A percentile compares a stretch with the other conserved stretches of the same genome.
These are phyloP conservation scores for Nomada fucata DNA, from an alignment of 2,888 invertebrate genomes.

Conservation along the genomic window DNA sequence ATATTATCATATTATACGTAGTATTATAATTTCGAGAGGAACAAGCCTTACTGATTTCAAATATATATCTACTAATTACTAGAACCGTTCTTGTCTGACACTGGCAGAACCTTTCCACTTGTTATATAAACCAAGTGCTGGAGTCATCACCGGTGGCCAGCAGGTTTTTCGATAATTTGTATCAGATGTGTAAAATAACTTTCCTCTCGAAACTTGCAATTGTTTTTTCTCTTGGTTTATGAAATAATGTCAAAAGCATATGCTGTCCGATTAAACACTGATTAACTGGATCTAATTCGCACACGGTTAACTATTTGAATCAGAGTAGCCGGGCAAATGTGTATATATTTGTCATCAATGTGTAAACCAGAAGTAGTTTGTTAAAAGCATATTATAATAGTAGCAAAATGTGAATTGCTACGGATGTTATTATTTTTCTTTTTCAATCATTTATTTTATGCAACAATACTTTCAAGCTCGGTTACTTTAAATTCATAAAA, in stretches of 20 bases:
- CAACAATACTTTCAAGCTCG: not conserved
- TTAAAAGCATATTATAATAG: not conserved
- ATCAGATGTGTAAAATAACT: not conserved
- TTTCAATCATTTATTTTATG: not conserved
- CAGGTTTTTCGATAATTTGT: not conserved
- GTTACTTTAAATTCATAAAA: not conserved
- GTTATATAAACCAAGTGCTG: not conserved
- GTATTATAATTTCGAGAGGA: no score
- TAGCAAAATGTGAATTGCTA: no score
- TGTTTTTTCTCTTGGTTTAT: not conserved
- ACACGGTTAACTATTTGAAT: not conserved
- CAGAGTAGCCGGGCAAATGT: not conserved
- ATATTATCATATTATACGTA: no score
- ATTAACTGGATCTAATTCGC: not conserved
- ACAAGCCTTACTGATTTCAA: no score
- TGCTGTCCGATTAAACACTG: not conserved
- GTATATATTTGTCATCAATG: not conserved
- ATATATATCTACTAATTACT: not conserved
- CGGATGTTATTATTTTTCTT: no score
- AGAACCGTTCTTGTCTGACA: not conserved
- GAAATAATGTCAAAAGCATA: not conserved
- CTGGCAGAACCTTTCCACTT: not conserved
- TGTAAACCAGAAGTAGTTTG: not conserved
- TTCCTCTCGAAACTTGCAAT: not conserved
- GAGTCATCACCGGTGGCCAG: slow-evolving; percentile 4